Percentiles rank a stretch among this genome's conserved stretches.
Conservation (phyloP, 2,113 vertebrate genomes). For the Tretioscincus oriximinensis region DNA sequence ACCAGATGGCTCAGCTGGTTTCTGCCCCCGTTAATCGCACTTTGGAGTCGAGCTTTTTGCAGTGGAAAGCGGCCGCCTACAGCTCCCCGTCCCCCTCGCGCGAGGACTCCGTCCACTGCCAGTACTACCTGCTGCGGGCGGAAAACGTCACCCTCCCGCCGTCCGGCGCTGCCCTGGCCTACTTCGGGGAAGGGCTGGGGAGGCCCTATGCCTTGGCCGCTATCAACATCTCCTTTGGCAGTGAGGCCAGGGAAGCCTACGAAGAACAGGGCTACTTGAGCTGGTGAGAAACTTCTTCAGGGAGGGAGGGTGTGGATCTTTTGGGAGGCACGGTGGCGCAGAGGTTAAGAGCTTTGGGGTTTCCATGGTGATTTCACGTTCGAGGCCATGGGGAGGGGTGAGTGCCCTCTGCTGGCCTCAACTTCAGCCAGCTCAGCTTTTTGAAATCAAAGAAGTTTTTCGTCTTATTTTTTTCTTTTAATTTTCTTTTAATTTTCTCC, state of each 20-base stretch:
- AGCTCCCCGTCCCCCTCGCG: slow-evolving; percentile 55
- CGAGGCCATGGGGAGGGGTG: too few species aligned
- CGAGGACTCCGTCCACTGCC: slow-evolving; percentile 74
- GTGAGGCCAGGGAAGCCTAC: slow-evolving; percentile 77
- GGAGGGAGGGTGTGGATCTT: too few species aligned
- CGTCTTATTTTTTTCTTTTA: too few species aligned
- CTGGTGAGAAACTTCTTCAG: slow-evolving; percentile 74
- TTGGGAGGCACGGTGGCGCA: too few species aligned
- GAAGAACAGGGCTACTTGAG: slow-evolving; percentile 78
- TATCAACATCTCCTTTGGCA: slow-evolving; percentile 85
- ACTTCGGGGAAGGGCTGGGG: slow-evolving; percentile 57
- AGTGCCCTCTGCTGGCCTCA: too few species aligned
- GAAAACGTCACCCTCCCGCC: slow-evolving; percentile 4
- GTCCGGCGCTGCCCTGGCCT: slow-evolving; percentile 72
- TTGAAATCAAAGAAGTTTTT: too few species aligned
- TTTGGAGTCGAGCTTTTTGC: slow-evolving; percentile 68
- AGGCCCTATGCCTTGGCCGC: slow-evolving; percentile 38
- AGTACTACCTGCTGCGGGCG: slow-evolving; percentile 6
- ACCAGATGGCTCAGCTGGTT: slow-evolving; percentile 78
- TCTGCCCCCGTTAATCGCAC: slow-evolving; percentile 48
- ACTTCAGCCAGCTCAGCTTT: too few species aligned
- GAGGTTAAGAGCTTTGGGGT: too few species aligned
- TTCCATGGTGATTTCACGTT: too few species aligned
- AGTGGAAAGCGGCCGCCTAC: slow-evolving; percentile 91
- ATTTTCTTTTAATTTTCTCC: too few species aligned